Base-by-base conservation (phyloP, 2,113 vertebrate species). In the Columba livia region DNA sequence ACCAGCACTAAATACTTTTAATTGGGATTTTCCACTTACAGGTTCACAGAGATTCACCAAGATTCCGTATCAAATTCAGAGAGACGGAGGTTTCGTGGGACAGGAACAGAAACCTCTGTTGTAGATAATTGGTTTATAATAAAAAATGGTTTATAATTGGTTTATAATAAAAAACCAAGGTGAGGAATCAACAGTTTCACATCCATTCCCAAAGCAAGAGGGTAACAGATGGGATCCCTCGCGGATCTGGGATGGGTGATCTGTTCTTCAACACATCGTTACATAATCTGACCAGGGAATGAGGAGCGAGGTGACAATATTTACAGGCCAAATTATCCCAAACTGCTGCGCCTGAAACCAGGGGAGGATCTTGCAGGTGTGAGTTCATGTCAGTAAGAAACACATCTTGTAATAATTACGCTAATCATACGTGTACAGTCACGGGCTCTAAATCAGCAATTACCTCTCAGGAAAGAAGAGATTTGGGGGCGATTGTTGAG, bases 191-290 rank as follows among this genome's bases (percentile, higher is more conserved):
- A 62, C 7, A 62, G 19, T 48, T 80, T 42, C 42, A 31, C 2
- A 5, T 42, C 48, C 31, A 24, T 53, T 67, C 53, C 70, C n/a
- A n/a, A 48, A 57, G 74, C 70, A 53, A 51, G 53, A 57, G 47
- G 79, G 12, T 21, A 85, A 57, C 83, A 80, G 87, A 84, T 67
- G 73, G 83, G 51, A 90, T 61, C 51, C 51, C 51, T 75, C 83
- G 36, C 0, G 8, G 73, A 66, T 51, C 53, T 32, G n/a, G 69
- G 69, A 17, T 0, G 0, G 47, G 44, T 1, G 15, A 66, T 80
- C 25, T 48, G 61, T 60, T 79, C 61, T 70, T 44, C 72, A 75
- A 66, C 87, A 75, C 38, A 1, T 86, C 72, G 16, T 79, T 61
- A 71, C 15, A 38, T 61, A 87, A 50, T 16, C 47, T 21, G 50